These are phyloP conservation scores for Drosophila kanapiae DNA, from an alignment of 1,140 invertebrate genomes.

Conservation along the genomic window DNA sequence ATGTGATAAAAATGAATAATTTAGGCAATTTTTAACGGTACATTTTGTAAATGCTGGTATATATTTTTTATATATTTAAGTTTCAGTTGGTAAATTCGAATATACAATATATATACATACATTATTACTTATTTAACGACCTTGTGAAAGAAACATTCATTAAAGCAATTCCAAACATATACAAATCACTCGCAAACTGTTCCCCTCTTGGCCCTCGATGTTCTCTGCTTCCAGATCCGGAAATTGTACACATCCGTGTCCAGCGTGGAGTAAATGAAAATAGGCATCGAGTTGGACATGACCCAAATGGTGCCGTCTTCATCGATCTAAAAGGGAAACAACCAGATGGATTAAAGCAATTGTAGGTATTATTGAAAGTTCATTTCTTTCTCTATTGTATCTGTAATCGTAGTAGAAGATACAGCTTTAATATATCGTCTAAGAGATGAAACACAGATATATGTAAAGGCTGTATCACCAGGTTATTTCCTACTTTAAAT, in stretches of 20 bases:
- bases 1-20: conserved; percentile 80
- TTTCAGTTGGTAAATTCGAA: conserved; percentile 62
- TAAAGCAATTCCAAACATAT: conserved; percentile 66
- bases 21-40: conserved; percentile 78
- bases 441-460: too few relatives aligned
- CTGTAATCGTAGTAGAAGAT: too few relatives aligned
- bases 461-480: too few relatives aligned
- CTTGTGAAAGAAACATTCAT: conserved; percentile 52
- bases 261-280: conserved; percentile 87
- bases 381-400: neutral
- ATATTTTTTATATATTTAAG: conserved; percentile 64
- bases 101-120: conserved; percentile 18
- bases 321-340: conserved; percentile 83
- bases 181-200: conserved; percentile 73
- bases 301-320: conserved; percentile 87
- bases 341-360: neutral
- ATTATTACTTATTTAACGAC: conserved; percentile 60
- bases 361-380: neutral
- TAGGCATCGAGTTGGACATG: conserved; percentile 87
- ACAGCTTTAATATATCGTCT: too few relatives aligned
- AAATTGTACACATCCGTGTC: conserved; percentile 87
- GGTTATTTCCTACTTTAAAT: too few relatives aligned
- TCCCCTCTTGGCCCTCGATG: conserved; percentile 56
- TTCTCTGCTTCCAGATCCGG: conserved; percentile 85
- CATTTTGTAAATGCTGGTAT: conserved; percentile 78